Evolutionary conservation across 2,888 invertebrate species (phyloP).

Genomic region (Xestoiulus laeticollis): DNA sequence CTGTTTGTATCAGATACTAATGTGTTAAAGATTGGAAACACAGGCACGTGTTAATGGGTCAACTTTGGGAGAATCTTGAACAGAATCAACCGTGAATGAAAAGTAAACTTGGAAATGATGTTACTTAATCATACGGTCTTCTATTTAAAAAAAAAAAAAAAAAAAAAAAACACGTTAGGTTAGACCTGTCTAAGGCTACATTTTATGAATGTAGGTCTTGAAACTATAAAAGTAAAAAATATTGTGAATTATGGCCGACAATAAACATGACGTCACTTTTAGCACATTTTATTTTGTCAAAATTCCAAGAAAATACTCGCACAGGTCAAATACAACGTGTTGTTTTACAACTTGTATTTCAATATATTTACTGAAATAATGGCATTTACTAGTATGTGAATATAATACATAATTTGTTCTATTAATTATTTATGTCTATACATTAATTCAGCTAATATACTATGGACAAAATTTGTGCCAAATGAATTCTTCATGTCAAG

Average conservation of each 20-base stretch:
- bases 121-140: not conserved
- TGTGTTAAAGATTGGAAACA: not conserved
- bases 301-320: not conserved
- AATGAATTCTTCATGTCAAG: no score
- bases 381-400: no score
- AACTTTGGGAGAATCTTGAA: not conserved
- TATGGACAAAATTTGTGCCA: no score
- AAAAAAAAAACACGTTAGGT: not conserved
- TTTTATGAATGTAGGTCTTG: conserved; percentile 3
- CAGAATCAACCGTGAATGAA: conserved; percentile 21
- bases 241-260: not conserved
- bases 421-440: no score
- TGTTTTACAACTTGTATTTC: no score
- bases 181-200: not conserved
- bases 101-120: conserved; percentile 35
- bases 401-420: no score
- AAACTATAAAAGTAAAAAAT: conserved; percentile 2
- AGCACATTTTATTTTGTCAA: not conserved
- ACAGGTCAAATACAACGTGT: no score
- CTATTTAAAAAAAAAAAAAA: not conserved
- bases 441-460: no score
- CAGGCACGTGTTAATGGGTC: conserved; percentile 31
- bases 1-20: not conserved
- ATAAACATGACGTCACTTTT: not conserved
- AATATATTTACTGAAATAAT: no score